Evolutionary conservation across 2,797 vertebrate species (phyloP), one percentile per base, ranked within the genome.

Genomic region (Helarctos malayanus): DNA sequence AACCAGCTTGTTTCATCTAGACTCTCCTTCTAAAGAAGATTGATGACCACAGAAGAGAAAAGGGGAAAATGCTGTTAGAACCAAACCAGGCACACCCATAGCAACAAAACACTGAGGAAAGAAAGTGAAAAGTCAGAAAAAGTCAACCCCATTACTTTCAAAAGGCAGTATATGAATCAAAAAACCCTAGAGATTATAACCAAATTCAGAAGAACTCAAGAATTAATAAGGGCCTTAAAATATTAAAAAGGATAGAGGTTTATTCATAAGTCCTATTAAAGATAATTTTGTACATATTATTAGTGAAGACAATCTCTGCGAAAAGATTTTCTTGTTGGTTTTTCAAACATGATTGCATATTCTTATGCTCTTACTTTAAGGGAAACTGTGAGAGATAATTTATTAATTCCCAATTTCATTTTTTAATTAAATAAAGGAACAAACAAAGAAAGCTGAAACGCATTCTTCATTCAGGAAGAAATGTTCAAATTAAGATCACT

Each of bases 391-490:
- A 81, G 38, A 83, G 32, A 57, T 59, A 27, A 91, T 80, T 89
- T 89, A 38, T 54, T 78, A 93, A 88, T 89, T 93, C 12, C n/a
- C 18, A 83, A 75, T n/a, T 69, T 32, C 3, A 89, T 84, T 89
- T 88, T 91, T 82, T 29, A 90, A 94, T 63, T 84, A 94, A 94
- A 84, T 56, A 79, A 92, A 91, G 9, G 32, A 91, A 69, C 32
- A 91, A 96, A 75, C 29, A 91, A 89, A 68, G 59, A 88, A 89
- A 93, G 89, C 65, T 88, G 18, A 75, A 90, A 96, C 25, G 35
- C 29, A 29, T 54, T 84, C 49, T 82, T 80, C 81, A 82, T 85
- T 87, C 21, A 76, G 29, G 45, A 9, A 56, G 14, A 69, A 84
- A 83, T 68, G 19, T 63, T 85, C 41, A 57, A 41, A 80, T 71